phyloP scores from a whole-genome alignment of 2,888 invertebrate species.

The Nasonovia ribisnigri region DNA sequence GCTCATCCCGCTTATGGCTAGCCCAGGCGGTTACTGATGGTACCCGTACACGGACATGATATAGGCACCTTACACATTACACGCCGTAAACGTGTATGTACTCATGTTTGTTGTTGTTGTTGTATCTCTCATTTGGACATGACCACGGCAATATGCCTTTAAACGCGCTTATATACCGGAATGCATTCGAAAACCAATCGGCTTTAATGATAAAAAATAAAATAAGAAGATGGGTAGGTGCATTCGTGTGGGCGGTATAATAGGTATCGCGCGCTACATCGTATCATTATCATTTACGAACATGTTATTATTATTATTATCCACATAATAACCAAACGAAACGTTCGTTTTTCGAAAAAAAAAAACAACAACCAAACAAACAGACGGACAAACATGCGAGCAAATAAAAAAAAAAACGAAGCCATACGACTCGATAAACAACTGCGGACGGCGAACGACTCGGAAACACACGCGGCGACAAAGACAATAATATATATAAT shows the following conservation, averaged over 20 bases:
- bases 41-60: neutral
- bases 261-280: neutral
- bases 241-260: too few relatives aligned
- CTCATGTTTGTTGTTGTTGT: too few relatives aligned
- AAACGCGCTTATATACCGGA: too few relatives aligned
- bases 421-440: neutral
- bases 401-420: neutral
- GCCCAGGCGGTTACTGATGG: neutral
- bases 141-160: too few relatives aligned
- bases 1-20: neutral
- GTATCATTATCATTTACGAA: neutral
- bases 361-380: neutral
- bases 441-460: neutral
- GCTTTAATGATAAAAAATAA: too few relatives aligned
- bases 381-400: neutral
- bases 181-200: too few relatives aligned
- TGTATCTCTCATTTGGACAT: too few relatives aligned
- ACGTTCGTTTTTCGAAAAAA: neutral
- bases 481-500: neutral
- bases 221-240: too few relatives aligned
- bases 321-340: neutral
- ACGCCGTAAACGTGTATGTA: too few relatives aligned
- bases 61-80: too few relatives aligned
- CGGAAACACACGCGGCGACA: constrained; percentile 6
- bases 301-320: neutral